phyloP scores from a whole-genome alignment of 1,140 invertebrate genomes.

The Caenorhabditis brenneri region DNA sequence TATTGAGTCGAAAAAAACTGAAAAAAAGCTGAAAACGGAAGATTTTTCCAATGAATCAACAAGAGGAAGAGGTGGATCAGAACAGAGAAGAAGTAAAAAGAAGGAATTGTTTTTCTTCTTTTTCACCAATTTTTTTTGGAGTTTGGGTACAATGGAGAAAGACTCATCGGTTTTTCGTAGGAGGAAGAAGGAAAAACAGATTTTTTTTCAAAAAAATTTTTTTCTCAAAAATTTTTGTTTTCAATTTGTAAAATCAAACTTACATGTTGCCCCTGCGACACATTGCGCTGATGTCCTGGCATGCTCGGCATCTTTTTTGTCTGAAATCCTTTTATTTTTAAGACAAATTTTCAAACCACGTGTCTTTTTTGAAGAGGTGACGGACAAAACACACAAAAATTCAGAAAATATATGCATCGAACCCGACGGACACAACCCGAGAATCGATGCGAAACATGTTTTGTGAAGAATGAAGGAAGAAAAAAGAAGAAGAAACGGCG shows the following conservation, averaged over 20 bases:
- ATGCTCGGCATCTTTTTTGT: constrained; percentile 45
- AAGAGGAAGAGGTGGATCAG: background rate
- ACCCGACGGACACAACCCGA: background rate
- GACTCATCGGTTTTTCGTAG: background rate
- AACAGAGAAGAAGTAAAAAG: background rate
- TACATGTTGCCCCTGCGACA: constrained; percentile 52
- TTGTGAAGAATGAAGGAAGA: background rate
- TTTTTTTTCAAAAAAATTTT: too few relatives aligned
- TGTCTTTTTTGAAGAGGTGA: too few relatives aligned
- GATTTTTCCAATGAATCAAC: background rate
- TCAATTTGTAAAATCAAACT: too few relatives aligned
- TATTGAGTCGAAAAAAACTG: background rate
- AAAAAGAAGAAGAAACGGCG: background rate
- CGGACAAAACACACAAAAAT: background rate
- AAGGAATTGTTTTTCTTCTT: background rate
- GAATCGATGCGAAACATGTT: constrained; percentile 33
- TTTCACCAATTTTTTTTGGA: background rate
- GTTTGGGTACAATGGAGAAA: background rate
- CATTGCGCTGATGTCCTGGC: constrained; percentile 50
- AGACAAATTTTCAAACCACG: background rate
- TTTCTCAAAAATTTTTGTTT: too few relatives aligned
- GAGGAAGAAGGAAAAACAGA: too few relatives aligned
- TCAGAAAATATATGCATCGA: background rate
- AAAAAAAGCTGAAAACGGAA: background rate
- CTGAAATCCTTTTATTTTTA: background rate